Evolutionary conservation across 2,888 invertebrate genomes (phyloP), one percentile per base, ranked within the genome.

Genomic region (Tiliacea aurago): DNA sequence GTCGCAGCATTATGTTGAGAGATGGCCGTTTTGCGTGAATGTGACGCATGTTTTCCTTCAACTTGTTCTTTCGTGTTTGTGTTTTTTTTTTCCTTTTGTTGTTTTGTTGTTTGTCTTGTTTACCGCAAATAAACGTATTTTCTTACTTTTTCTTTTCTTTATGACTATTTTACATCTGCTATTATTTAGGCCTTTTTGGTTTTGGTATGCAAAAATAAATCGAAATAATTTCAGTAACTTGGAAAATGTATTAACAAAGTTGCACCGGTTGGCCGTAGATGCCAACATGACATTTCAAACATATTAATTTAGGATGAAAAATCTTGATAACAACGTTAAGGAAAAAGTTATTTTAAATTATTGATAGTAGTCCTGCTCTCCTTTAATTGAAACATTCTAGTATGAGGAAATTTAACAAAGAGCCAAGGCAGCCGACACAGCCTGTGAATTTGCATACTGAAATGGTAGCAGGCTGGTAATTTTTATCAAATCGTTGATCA

Each of bases 361-460:
- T 63, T 69, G 73, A 66, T 28, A 65, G 37, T 9, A 51, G n/a
- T 53, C 9, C 28, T 56, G 11, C 47, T 58, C 37, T 53, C 18
- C 6, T 37, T 58, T 64, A 75, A 75, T 77, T 72, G 51, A 76
- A 63, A 72, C 13, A 62, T 70, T 49, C 62, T 58, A 53, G 66
- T 73, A 70, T 65, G 59, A 75, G 66, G 74, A 75, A 65, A 76
- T 61, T 67, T 23, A 51, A 65, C 56, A 84, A 79, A 62, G 15
- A 23, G 7, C 28, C 47, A 61, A 67, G 49, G 28, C 20, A 51
- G 11, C 51, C 68, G 28, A 56, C 59, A 13, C 62, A 62, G 63
- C 43, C 28, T 28, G 33, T 63, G 20, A 47, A 76, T 85, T 82
- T 80, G 70, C 85, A 84, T 84, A 80, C 33, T 58, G 59, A 81